Base-by-base conservation (phyloP, 2,888 invertebrate species). In the Pardosa pseudoannulata region DNA sequence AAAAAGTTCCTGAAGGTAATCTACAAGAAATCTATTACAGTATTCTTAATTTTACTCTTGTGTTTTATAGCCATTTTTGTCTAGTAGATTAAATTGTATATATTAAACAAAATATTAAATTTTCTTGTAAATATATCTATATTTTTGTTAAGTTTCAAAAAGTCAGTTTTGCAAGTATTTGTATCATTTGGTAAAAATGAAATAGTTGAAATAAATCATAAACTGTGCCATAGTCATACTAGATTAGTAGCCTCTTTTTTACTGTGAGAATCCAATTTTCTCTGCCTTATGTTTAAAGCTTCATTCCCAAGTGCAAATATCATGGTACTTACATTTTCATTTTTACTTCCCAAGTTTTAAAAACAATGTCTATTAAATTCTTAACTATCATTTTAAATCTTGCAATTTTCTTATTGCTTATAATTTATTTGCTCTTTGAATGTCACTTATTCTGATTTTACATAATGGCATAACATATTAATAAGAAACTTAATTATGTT, bases 231-330 rank as follows among this genome's bases (percentile, higher is more conserved):
- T 36, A 36, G 6, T 36, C 6, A 7, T 23, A 19, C 3, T 56
- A 23, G 23, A 56, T 5, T 56, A 56, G 11, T 56, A 23, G 23
- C 11, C 23, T 56, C 23, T 23, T 36, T 5, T 5, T n/a, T 16
- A 56, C 56, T 56, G 1, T 56, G 23, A 56, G 56, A 56, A 56
- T 56, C 11, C 3, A 23, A 16, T 5, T 56, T 56, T 56, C 56
- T 23, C 23, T 19, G 56, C 56, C 56, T 56, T 56, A 56, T 56
- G 56, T 56, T 56, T 56, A 16, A 56, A 56, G 23, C 5, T 56
- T 56, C 23, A 23, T 56, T 56, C 56, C 11, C 56, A 56, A 56
- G 56, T 56, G 56, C 23, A 56, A 56, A 56, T 56, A 23, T 46
- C 46, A 36, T 36, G 5, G 36, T 11, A 36, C 36, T 36, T 36